Percentiles rank a stretch among this genome's conserved stretches.
phyloP scores from a whole-genome alignment of 30 jellyfish, hydroid and myxozoan genomes.

The Chironex yamaguchii region DNA sequence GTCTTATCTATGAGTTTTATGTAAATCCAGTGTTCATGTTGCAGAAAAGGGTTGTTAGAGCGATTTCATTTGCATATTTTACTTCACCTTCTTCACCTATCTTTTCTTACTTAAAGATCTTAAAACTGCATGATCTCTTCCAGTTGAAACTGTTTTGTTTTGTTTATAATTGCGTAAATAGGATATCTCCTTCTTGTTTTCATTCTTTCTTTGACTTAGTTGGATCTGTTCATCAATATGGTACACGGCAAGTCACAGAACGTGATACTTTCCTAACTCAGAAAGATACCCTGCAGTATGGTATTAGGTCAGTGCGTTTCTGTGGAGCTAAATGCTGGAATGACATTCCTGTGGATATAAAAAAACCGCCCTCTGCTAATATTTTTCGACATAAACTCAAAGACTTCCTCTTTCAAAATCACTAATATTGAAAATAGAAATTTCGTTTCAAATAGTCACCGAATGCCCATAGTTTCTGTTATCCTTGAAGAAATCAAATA shows the following conservation, averaged over 20 bases:
- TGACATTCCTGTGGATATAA: neutral
- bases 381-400: neutral
- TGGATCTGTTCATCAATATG: conserved; percentile 37
- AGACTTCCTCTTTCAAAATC: neutral
- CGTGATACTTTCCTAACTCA: conserved; percentile 37
- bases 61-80: conserved; percentile 50
- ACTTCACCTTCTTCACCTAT: conserved; percentile 58
- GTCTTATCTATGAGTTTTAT: conserved; percentile 35
- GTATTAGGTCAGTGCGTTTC: conserved; percentile 56
- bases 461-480: too few species aligned
- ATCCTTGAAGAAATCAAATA: neutral
- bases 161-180: conserved; percentile 56
- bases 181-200: conserved; percentile 30
- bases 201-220: conserved; percentile 35
- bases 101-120: conserved; percentile 57
- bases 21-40: conserved; percentile 45
- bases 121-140: conserved; percentile 58
- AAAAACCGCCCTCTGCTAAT: neutral
- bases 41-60: conserved; percentile 60
- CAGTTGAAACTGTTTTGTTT: conserved; percentile 24
- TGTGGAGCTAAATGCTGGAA: conserved; percentile 49
- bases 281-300: conserved; percentile 38
- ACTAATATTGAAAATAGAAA: neutral
- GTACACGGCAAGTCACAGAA: conserved; percentile 54
- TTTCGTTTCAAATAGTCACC: neutral